Base-by-base conservation (phyloP, 1,140 invertebrate species). In the Pachyrhynchus sulphureomaculatus region DNA sequence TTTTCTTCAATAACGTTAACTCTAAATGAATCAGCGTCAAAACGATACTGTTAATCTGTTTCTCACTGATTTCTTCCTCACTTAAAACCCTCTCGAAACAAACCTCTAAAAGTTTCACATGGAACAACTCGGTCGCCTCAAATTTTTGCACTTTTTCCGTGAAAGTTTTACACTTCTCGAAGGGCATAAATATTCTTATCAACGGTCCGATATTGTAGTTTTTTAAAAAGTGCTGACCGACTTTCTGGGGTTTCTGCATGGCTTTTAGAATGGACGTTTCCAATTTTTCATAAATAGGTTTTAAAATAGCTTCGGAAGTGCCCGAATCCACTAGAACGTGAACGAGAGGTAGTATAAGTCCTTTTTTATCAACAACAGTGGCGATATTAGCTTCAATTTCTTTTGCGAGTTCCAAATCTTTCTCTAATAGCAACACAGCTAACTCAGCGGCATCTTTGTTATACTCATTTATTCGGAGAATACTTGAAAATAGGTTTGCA, bases 201-300 rank as follows among this genome's bases (percentile, higher is more conserved):
- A 86, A 72, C 65, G 78, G 74, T 6, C 74, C 75, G 24, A 84
- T 77, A 29, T 75, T 70, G 21, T 80, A 78, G 59, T 79, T 77
- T 57, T 78, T 78, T 21, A 80, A 68, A 54, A 85, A 85, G 41
- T 86, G 80, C 64, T 84, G 79, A 0, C 82, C 81, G 0, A 81
- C 83, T 77, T 86, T 86, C 51, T 84, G 82, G 0, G 84, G 84
- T 67, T 85, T 86, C 67, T 83, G 81, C 13, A 86, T 74, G 47
- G 81, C 76, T 73, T 85, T 86, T 47, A 76, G 70, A 26, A 86
- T 80, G 62, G 81, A 82, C 13, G 77, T 73, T 70, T 84, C 83
- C 53, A 84, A 82, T 61, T 81, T 77, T 29, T 80, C 74, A 70
- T 81, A 86, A 63, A 85, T 76, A 21, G 65, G 76, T 36, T 74